phyloP scores from a whole-genome alignment of 2,888 invertebrate genomes.

The Octonoba sinensis region DNA sequence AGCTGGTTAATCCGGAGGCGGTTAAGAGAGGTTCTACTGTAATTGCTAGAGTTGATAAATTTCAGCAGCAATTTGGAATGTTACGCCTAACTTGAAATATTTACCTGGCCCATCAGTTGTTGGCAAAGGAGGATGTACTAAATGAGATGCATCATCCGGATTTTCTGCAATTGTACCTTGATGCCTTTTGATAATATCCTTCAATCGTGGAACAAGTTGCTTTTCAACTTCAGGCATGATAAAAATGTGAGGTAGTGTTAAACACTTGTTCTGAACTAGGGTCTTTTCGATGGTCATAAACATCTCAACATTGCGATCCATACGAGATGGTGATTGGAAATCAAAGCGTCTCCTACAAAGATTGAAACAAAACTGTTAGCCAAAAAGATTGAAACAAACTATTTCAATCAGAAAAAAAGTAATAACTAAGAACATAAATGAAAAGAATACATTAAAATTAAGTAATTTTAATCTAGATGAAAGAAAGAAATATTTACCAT shows the following conservation, averaged over 20 bases:
- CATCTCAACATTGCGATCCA: conserved; percentile 94
- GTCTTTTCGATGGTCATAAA: conserved; percentile 89
- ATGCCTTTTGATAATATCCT: conserved; percentile 88
- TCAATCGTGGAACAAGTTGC: conserved; percentile 77
- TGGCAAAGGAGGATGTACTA: conserved; percentile 81
- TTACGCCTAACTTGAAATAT: too few species aligned
- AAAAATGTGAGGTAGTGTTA: conserved; percentile 83
- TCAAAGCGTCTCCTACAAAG: conserved; percentile 65
- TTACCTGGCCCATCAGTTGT: conserved; percentile 68
- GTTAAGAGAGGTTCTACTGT: too few species aligned
- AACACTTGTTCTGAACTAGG: conserved; percentile 84
- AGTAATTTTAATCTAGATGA: not conserved
- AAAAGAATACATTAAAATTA: too few species aligned
- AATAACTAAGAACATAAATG: not conserved
- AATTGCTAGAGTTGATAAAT: too few species aligned
- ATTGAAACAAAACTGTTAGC: too few species aligned
- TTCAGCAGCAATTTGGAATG: too few species aligned
- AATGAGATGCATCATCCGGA: conserved; percentile 92
- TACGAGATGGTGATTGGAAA: conserved; percentile 86
- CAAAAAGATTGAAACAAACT: too few species aligned
- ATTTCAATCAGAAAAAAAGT: not conserved
- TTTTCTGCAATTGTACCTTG: conserved; percentile 84
- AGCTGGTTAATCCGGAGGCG: too few species aligned
- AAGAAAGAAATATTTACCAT: conserved; percentile 75
- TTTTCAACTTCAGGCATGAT: conserved; percentile 87